Percentiles rank a stretch among this genome's conserved stretches.
Evolutionary conservation across 1,140 invertebrate genomes (phyloP).

Genomic region (Drosophila kohkoa): DNA sequence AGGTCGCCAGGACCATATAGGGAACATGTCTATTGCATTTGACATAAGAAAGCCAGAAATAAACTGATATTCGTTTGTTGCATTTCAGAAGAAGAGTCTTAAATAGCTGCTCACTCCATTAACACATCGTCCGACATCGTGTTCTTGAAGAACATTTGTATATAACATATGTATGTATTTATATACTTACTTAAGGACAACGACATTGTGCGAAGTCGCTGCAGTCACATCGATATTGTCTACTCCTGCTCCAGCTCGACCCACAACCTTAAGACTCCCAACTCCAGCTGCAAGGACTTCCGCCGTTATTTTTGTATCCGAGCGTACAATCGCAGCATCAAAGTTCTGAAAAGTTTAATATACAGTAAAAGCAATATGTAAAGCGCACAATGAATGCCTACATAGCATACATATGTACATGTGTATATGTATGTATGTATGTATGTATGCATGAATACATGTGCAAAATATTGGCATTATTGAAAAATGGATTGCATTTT

Average conservation of each 20-base stretch:
- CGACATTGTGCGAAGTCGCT: slow-evolving; percentile 93
- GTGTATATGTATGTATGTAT: not conserved
- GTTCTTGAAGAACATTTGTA: no score
- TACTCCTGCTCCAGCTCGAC: slow-evolving; percentile 97
- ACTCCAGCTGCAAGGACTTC: slow-evolving; percentile 93
- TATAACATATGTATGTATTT: slow-evolving; percentile 14
- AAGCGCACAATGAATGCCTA: no score
- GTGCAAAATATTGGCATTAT: not conserved
- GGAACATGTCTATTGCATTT: no score
- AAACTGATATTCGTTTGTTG: no score
- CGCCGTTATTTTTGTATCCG: slow-evolving; percentile 97
- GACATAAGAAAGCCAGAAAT: no score
- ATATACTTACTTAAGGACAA: slow-evolving; percentile 96
- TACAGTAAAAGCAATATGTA: no score
- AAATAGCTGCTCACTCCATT: no score
- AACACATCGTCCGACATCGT: no score
- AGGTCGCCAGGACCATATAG: no score
- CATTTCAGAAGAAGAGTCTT: no score
- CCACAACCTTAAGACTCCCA: slow-evolving; percentile 93
- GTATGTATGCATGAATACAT: not conserved
- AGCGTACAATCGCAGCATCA: slow-evolving; percentile 97
- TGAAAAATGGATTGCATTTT: not conserved
- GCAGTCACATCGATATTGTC: slow-evolving; percentile 98
- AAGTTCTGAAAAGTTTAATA: slow-evolving; percentile 88
- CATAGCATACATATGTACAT: no score